Base-by-base conservation (phyloP, 1,140 invertebrate genomes). In the Drosophila sproati region DNA sequence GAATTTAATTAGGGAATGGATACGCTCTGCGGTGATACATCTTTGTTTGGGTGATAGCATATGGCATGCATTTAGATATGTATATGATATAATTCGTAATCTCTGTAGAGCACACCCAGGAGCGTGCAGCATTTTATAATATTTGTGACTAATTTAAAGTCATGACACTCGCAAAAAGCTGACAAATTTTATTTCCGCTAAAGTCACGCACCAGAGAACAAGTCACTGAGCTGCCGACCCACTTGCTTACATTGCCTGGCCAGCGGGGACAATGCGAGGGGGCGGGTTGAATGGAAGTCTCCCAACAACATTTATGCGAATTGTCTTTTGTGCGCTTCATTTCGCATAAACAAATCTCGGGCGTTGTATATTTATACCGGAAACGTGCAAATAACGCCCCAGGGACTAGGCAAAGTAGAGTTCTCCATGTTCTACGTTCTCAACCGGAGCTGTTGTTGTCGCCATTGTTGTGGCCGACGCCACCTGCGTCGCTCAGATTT, bases 341-440 rank as follows among this genome's bases (percentile, higher is more conserved):
- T 87, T 87, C 83, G 83, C 83, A 87, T 87, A 87, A 87, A 87
- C 83, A 87, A 87, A 87, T 87, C 83, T 87, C 83, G 70, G 75
- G 73, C 77, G 83, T 88, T 87, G 85, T 87, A 87, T 87, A 87
- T 87, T 87, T 87, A 89, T 87, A 88, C 85, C 83, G 83, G 83
- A 87, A 87, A 87, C 83, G 83, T 87, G 83, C 83, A 87, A 87
- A 87, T 87, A 87, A 88, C 83, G 80, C 83, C 83, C 83, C 67
- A 77, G 83, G 83, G 83, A 88, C 83, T 89, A 87, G 83, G 85
- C 79, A 59, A 83, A 80, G 85, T 82, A 73, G 83, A 76, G 61
- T 67, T 60, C 71, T 73, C 83, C 48, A 73, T 61, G 51, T 55
- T 59, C 50, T 55, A 43, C 39, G 39, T 43, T 43, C 66, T 70